These are phyloP conservation scores for Silurus aristotelis DNA, from an alignment of 2,797 vertebrate species.

Conservation along the genomic window DNA sequence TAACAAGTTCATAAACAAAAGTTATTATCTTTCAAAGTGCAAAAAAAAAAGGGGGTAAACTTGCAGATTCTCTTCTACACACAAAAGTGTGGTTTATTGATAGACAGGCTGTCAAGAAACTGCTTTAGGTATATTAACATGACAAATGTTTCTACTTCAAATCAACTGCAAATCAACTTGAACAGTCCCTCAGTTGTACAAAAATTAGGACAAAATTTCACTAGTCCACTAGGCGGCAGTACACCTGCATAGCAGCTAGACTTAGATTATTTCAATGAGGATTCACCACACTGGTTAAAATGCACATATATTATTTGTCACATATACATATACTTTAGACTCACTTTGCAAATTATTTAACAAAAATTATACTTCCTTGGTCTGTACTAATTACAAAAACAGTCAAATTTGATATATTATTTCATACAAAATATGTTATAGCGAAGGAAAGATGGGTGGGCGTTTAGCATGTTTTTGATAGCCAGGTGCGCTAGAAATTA, in stretches of 20 bases:
- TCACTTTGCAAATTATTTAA: neutral
- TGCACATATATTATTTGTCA: neutral
- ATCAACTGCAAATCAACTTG: neutral
- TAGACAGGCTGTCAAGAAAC: neutral
- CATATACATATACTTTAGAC: neutral
- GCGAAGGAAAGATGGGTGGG: neutral
- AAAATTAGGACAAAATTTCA: neutral
- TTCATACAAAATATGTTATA: neutral
- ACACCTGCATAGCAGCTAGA: constrained; percentile 5
- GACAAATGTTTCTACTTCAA: neutral
- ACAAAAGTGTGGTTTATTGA: neutral
- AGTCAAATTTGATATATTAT: neutral
- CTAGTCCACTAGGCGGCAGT: constrained; percentile 39
- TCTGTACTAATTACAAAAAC: neutral
- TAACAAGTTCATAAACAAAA: neutral
- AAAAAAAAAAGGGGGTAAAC: neutral
- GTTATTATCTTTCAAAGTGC: neutral
- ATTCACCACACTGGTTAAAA: neutral
- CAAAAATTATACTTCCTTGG: neutral
- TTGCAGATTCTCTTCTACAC: neutral
- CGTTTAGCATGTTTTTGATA: neutral
- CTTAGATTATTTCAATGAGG: neutral
- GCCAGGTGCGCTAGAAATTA: neutral
- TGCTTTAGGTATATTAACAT: neutral
- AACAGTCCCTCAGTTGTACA: neutral